phyloP scores from a whole-genome alignment of 1,140 invertebrate genomes.

The Sitodiplosis mosellana region DNA sequence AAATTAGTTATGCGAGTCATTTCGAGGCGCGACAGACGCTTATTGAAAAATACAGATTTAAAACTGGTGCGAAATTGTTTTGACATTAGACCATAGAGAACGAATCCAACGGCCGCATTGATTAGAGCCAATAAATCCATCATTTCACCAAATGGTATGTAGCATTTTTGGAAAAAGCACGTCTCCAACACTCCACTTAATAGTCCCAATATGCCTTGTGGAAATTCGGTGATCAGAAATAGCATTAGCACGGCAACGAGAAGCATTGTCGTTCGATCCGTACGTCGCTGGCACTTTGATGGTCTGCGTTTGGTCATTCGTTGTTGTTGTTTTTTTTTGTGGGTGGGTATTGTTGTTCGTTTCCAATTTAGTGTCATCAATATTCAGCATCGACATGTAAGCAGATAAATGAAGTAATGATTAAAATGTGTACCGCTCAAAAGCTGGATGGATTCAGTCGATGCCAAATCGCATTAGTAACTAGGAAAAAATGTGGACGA shows the following conservation, averaged over 20 bases:
- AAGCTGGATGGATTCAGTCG: no score
- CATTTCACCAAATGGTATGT: conserved; percentile 64
- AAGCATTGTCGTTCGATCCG: conserved; percentile 78
- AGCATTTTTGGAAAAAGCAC: conserved; percentile 54
- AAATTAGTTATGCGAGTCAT: conserved; percentile 27
- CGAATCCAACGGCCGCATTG: conserved; percentile 85
- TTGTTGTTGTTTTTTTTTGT: no score
- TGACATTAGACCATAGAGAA: conserved; percentile 89
- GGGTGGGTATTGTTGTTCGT: conserved; percentile 1
- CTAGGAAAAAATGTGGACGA: no score
- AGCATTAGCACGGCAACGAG: conserved; percentile 69
- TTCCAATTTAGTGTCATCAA: no score
- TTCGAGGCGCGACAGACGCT: conserved; percentile 25
- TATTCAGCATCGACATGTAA: no score
- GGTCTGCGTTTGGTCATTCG: no score
- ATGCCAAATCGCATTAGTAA: no score
- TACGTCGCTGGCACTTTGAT: conserved; percentile 44
- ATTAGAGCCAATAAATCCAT: conserved; percentile 83
- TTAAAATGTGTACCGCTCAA: no score
- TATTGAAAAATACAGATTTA: conserved; percentile 44
- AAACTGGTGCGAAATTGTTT: conserved; percentile 81
- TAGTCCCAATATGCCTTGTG: conserved; percentile 57
- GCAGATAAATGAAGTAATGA: no score
- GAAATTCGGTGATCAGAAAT: conserved; percentile 75
- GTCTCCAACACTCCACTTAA: conserved; percentile 51